These are phyloP conservation scores for Vulpes vulpes DNA, from an alignment of 2,113 vertebrate species.

Conservation along the genomic window DNA sequence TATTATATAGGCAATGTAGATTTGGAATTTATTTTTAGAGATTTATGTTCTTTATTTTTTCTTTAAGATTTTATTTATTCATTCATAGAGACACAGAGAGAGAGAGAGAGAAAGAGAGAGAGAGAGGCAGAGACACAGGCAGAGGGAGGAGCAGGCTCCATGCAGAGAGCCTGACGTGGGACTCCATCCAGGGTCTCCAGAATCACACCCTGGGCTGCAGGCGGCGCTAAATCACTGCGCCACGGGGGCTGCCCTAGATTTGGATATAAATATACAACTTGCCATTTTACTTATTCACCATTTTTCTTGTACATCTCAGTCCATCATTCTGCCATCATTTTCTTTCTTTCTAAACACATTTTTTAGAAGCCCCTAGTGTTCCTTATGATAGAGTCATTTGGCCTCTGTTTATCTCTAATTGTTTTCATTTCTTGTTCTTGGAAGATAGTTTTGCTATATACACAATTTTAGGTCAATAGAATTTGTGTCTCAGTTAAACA, in stretches of 20 bases:
- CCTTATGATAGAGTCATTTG: background rate
- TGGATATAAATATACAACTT: background rate
- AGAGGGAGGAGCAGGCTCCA: too few relatives aligned
- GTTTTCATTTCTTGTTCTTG: conserved; percentile 1
- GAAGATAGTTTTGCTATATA: background rate
- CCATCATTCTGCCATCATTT: background rate
- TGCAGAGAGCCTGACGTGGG: too few relatives aligned
- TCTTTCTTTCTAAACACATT: background rate
- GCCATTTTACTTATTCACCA: background rate
- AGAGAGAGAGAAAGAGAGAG: too few relatives aligned
- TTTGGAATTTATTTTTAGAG: background rate
- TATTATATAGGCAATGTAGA: background rate
- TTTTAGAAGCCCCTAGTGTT: background rate
- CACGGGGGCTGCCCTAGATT: too few relatives aligned
- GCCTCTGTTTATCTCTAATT: background rate
- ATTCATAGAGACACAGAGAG: too few relatives aligned
- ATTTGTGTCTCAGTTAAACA: background rate
- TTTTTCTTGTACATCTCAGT: background rate
- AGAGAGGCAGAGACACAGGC: too few relatives aligned
- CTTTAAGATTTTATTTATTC: too few relatives aligned
- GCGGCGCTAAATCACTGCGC: too few relatives aligned
- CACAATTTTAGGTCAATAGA: background rate
- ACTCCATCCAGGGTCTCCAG: too few relatives aligned
- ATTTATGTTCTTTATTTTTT: too few relatives aligned
- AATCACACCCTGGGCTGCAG: too few relatives aligned